Evolutionary conservation across 2,888 invertebrate genomes (phyloP).

Genomic region (Dasysyrphus albostriatus): DNA sequence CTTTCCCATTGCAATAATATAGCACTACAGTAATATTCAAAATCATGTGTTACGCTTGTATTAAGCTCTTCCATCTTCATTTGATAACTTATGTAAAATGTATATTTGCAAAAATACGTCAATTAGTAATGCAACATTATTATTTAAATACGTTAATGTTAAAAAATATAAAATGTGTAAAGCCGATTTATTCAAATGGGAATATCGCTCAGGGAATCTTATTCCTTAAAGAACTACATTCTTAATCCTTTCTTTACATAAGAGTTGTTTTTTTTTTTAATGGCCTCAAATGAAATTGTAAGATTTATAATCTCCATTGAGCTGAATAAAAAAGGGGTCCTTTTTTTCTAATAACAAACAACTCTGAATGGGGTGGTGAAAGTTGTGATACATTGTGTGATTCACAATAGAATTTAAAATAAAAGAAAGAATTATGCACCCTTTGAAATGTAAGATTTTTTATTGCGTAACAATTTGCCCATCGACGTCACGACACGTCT

Average conservation of each 20-base stretch:
- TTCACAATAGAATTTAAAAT: constrained; percentile 15
- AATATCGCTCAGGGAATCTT: background rate
- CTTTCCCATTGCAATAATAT: background rate
- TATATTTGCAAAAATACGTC: constrained; percentile 22
- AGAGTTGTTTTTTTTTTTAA: background rate
- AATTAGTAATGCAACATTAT: constrained; percentile 37
- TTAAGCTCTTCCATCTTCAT: background rate
- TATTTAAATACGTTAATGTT: background rate
- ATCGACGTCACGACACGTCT: constrained; percentile 1
- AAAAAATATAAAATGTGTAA: background rate
- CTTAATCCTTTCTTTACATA: constrained; percentile 44
- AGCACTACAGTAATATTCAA: background rate
- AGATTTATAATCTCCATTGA: constrained; percentile 44
- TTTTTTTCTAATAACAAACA: background rate
- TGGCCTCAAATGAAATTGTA: constrained; percentile 36
- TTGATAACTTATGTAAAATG: constrained; percentile 4
- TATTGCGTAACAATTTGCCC: constrained; percentile 57
- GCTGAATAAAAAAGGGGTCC: constrained; percentile 13
- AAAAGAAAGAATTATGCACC: constrained; percentile 16
- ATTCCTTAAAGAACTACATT: background rate
- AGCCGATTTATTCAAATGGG: constrained; percentile 2
- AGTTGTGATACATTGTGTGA: constrained; percentile 42
- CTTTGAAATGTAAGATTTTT: constrained; percentile 4
- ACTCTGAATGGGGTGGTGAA: constrained; percentile 43
- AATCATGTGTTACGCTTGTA: background rate